Percentiles rank a stretch among this genome's conserved stretches.
Conservation (phyloP, 2,888 invertebrate species). For the Spodoptera littoralis region DNA sequence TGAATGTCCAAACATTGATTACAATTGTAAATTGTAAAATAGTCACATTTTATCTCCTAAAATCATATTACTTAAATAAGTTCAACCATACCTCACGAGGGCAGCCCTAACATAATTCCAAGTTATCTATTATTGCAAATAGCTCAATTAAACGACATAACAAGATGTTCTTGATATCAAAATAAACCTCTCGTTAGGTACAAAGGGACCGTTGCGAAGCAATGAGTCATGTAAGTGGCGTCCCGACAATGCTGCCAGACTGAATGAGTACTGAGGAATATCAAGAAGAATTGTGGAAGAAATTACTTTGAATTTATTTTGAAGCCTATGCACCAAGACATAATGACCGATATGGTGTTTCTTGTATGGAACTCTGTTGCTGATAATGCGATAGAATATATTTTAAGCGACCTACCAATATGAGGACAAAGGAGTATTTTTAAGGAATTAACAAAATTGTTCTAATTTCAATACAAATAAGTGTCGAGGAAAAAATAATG, state of each 20-base stretch:
- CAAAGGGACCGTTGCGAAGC: slow-evolving; percentile 17
- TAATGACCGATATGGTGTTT: neutral
- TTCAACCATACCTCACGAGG: neutral
- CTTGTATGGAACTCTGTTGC: too few species aligned
- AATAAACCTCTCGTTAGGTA: slow-evolving; percentile 16
- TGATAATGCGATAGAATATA: too few species aligned
- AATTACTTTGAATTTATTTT: neutral
- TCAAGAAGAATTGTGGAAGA: slow-evolving; percentile 5
- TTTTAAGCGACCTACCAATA: too few species aligned
- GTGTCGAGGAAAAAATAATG: too few species aligned
- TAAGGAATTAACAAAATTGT: too few species aligned
- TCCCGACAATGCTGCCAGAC: slow-evolving; percentile 32
- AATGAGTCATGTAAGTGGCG: slow-evolving; percentile 36
- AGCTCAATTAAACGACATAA: slow-evolving; percentile 23
- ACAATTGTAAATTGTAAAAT: too few species aligned
- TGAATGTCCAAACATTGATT: too few species aligned
- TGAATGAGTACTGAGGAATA: neutral
- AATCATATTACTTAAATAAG: too few species aligned
- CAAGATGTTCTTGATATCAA: slow-evolving; percentile 24
- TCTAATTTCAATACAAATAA: too few species aligned
- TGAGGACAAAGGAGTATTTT: too few species aligned
- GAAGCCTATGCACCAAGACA: neutral
- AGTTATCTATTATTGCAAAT: slow-evolving; percentile 21
- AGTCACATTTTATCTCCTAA: too few species aligned
- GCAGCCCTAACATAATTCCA: neutral